phyloP scores from a whole-genome alignment of 2,113 vertebrate species.

The Platysteira castanea region DNA sequence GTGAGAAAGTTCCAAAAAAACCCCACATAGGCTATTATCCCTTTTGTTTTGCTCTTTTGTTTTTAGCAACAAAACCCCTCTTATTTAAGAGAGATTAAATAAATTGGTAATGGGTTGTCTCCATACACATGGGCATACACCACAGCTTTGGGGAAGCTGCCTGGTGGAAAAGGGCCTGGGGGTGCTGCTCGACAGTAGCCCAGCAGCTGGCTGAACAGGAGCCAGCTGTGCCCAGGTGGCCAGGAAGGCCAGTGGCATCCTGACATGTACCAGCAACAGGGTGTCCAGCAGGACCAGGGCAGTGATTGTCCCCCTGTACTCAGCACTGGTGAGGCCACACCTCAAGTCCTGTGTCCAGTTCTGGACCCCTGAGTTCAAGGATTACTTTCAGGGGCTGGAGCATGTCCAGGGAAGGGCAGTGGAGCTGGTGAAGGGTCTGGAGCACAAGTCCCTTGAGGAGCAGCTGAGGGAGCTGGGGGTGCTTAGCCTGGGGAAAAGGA shows the following conservation, averaged over 20 bases:
- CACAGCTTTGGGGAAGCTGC: not conserved
- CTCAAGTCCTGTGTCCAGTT: not conserved
- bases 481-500: not conserved
- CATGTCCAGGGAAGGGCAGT: not conserved
- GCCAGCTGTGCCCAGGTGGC: not conserved
- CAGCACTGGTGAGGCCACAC: fast-evolving
- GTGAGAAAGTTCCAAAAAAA: not conserved
- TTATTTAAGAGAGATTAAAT: not conserved
- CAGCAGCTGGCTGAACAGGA: not conserved
- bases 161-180: not conserved
- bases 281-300: not conserved
- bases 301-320: fast-evolving
- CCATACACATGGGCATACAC: not conserved
- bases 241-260: not conserved
- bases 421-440: not conserved
- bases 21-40: not conserved
- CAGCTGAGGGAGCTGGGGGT: not conserved
- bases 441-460: not conserved
- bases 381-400: not conserved
- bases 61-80: not conserved
- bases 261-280: not conserved
- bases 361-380: not conserved
- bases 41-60: not conserved
- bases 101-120: not conserved
- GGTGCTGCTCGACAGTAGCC: fast-evolving